phyloP scores from a whole-genome alignment of 2,888 invertebrate genomes.

The Eupithecia tripunctaria region DNA sequence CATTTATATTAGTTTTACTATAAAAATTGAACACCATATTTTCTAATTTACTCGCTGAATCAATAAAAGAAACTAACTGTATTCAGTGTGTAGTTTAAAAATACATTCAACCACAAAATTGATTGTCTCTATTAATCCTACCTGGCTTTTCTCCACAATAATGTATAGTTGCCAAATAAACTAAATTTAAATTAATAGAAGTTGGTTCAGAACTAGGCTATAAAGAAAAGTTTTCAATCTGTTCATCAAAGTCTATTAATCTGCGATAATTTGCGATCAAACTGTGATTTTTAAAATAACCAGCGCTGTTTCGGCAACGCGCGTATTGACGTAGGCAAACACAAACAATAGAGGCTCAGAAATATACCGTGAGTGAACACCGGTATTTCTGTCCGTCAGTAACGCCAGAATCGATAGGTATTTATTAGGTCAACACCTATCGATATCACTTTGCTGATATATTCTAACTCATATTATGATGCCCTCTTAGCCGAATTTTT shows the following conservation, averaged over 20 bases:
- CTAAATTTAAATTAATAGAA: not conserved
- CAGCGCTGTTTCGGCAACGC: slow-evolving; percentile 38
- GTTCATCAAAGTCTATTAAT: slow-evolving; percentile 32
- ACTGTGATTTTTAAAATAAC: slow-evolving; percentile 44
- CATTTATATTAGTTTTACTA: not conserved
- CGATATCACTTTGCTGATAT: not conserved
- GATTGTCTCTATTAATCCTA: not conserved
- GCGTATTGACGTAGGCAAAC: slow-evolving; percentile 66
- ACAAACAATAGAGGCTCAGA: slow-evolving; percentile 62
- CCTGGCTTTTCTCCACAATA: not conserved
- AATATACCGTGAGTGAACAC: slow-evolving; percentile 51
- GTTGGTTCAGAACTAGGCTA: slow-evolving; percentile 5
- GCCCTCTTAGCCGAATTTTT: no score
- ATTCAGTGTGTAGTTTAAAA: not conserved
- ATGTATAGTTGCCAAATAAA: not conserved
- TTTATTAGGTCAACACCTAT: no score
- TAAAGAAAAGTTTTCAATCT: slow-evolving; percentile 9
- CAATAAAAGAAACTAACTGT: not conserved
- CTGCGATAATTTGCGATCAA: slow-evolving; percentile 38
- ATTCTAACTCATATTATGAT: not conserved
- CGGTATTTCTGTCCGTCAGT: slow-evolving; percentile 57
- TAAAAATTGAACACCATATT: not conserved
- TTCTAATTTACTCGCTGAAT: not conserved
- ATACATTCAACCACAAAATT: not conserved
- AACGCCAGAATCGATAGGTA: slow-evolving; percentile 46